Conservation (phyloP, 2,888 invertebrate species). For the Drosophila limbata region DNA sequence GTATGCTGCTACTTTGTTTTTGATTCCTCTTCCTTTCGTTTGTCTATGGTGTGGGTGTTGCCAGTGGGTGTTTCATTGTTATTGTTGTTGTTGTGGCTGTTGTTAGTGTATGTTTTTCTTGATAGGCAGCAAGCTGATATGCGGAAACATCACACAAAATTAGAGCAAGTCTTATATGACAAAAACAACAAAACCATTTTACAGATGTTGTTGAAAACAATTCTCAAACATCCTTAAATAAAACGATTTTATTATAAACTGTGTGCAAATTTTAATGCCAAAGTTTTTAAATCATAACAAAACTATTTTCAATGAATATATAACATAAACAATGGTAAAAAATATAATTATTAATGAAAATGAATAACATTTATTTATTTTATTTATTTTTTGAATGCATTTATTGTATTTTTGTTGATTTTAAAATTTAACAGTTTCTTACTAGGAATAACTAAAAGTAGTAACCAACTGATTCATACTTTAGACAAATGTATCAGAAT, state of each 20-base stretch:
- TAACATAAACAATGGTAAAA: background rate
- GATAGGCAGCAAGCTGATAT: slow-evolving; percentile 42
- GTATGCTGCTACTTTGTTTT: background rate
- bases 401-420: slow-evolving; percentile 5
- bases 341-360: slow-evolving; percentile 1
- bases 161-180: slow-evolving; percentile 34
- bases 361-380: slow-evolving; percentile 10
- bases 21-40: slow-evolving; percentile 3
- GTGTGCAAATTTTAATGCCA: background rate
- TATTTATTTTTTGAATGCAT: background rate
- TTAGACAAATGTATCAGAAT: background rate
- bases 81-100: background rate
- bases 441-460: slow-evolving; percentile 17
- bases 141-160: slow-evolving; percentile 44
- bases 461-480: slow-evolving; percentile 11
- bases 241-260: background rate
- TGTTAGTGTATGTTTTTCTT: slow-evolving; percentile 29
- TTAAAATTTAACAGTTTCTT: slow-evolving; percentile 1
- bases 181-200: background rate
- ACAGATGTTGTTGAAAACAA: background rate
- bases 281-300: background rate
- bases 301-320: background rate
- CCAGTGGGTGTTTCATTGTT: slow-evolving; percentile 43
- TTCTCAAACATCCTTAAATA: background rate
- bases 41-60: slow-evolving; percentile 44